Evolutionary conservation across 2,797 vertebrate species (phyloP), one percentile per base, ranked within the genome.

Genomic region (Pristis pectinata): DNA sequence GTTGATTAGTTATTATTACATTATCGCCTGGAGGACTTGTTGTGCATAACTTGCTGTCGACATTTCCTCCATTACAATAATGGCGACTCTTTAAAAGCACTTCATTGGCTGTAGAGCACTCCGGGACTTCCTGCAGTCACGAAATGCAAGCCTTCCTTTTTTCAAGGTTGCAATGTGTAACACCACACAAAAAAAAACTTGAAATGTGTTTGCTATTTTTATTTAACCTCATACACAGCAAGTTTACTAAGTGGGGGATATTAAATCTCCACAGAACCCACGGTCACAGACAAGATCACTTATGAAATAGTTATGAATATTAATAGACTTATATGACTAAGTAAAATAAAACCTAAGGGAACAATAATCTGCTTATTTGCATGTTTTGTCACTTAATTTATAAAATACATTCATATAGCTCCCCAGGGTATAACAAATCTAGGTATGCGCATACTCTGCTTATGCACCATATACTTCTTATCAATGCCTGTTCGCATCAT

Each of bases 361-460:
- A 34, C 92, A 94, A 56, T 56, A 94, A 53, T 94, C 67, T 56
- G 70, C 70, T 94, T 94, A 94, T 94, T 94, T 94, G 92, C 70
- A 94, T 76, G 67, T 94, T 94, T 76, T 91, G 87, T 64, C 87
- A 91, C n/a, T 91, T 67, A 67, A 91, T 67, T 67, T 94, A 76
- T 94, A 76, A 94, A 94, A 76, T 15, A 56, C 70, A 74, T 72
- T 74, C 92, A 53, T n/a, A 19, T 76, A 5, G 17, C 34, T 74
- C 92, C 70, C 92, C 7, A 74, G 44, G 92, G 92, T 34, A 15
- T 76, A 74, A n/a, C 92, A 49, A 30, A 94, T 94, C 27, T 44
- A 49, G 41, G 30, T 74, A 76, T 49, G 41, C 94, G n/a, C 72
- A 56, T 76, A 76, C 37, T 44, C 27, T n/a, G 92, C 15, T 76